Evolutionary conservation across 1,140 invertebrate species (phyloP), one percentile per base, ranked within the genome.

Genomic region (Asbolus verrucosus): DNA sequence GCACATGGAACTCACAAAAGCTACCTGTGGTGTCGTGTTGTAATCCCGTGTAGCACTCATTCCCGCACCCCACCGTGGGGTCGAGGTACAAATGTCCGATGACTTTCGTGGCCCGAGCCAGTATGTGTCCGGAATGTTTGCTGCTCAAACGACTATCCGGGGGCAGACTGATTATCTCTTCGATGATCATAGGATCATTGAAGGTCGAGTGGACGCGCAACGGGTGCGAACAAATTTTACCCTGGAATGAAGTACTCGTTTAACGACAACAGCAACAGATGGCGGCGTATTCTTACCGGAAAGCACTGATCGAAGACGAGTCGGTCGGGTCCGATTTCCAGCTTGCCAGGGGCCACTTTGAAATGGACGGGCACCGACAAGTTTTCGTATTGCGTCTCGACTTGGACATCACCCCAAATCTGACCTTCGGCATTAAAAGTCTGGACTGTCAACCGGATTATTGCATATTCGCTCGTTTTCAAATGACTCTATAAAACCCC

Each of bases 301-400:
- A 94, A 95, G 73, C 91, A 92, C 81, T 93, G 88, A 67, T 90
- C 87, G 80, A 95, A 93, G 39, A 89, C 82, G 9, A 95, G 79
- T 71, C 87, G 85, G 72, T 89, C 87, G 21, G 89, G 84, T 15
- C 86, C 84, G 33, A 90, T 84, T 65, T 84, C 81, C 54, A 88
- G 73, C 73, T 84, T 85, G 21, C 89, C 89, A 38, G 87, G 82
- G 0, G 87, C 85, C 4, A 89, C 85, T 73, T 84, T 82, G 80
- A 90, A 89, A 60, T 86, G 83, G 9, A 91, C 85, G 0, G 87
- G 85, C 18, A 90, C 82, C 1, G 82, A 85, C 8, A 91, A 81
- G 68, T 86, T 83, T 76, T 95, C 91, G 80, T 88, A 92, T 18
- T 89, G 86, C 13, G 92, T 94, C 73, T 86, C 85, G n/a, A 94